phyloP scores from a whole-genome alignment of 2,113 vertebrate species.

The Anolis sagrei region DNA sequence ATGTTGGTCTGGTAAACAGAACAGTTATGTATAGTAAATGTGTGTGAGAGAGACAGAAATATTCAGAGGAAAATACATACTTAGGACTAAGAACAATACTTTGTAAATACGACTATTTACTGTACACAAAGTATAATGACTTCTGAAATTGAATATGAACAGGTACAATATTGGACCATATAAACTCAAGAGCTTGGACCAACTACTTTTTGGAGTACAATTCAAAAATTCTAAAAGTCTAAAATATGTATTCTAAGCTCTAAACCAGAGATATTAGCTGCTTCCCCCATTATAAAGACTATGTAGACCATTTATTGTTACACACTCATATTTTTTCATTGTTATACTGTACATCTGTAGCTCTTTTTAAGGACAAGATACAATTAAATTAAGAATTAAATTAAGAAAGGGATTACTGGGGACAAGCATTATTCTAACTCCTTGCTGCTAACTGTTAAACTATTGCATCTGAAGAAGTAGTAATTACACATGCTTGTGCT shows the following conservation, averaged over 20 bases:
- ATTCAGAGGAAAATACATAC: background rate
- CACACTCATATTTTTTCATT: background rate
- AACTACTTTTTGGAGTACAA: too few relatives aligned
- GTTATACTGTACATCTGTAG: background rate
- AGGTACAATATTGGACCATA: background rate
- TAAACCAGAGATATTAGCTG: background rate
- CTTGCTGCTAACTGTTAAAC: background rate
- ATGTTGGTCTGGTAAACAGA: slow-evolving; percentile 9
- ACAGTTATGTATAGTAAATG: too few relatives aligned
- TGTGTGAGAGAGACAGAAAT: background rate
- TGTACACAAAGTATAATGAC: background rate
- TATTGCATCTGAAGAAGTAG: background rate
- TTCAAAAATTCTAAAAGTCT: too few relatives aligned
- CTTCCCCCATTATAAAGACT: background rate
- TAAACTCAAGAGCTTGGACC: background rate
- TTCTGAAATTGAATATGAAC: background rate
- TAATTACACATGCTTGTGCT: background rate
- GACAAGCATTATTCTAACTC: background rate
- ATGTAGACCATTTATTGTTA: background rate
- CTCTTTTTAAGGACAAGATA: background rate
- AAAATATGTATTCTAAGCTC: background rate
- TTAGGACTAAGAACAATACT: background rate
- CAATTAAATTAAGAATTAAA: background rate
- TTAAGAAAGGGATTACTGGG: background rate
- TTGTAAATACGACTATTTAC: background rate